phyloP scores from a whole-genome alignment of 2,797 vertebrate species.

The Brotula barbata region DNA sequence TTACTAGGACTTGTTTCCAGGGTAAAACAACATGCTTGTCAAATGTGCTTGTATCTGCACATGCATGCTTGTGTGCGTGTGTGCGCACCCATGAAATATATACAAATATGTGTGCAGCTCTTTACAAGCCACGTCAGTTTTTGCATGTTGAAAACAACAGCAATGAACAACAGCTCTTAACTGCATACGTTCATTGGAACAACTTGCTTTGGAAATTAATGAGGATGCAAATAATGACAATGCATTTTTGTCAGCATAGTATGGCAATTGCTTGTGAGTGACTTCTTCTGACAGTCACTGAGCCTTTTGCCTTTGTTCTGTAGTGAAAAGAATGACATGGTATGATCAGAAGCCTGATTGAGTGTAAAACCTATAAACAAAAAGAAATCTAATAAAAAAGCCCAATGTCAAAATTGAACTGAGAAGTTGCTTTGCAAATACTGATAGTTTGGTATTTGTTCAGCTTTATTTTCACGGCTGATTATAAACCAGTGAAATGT shows the following conservation, averaged over 20 bases:
- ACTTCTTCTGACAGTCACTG: too few relatives aligned
- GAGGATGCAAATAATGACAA: neutral
- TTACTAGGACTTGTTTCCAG: constrained; percentile 61
- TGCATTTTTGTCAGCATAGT: neutral
- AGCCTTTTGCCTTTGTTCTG: too few relatives aligned
- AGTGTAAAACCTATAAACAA: constrained; percentile 48
- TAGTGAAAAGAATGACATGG: constrained; percentile 12
- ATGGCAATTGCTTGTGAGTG: constrained; percentile 20
- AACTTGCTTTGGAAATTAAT: constrained; percentile 3
- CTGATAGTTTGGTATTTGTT: too few relatives aligned
- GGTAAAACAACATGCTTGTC: constrained; percentile 25
- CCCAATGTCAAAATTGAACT: neutral
- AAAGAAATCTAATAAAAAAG: too few relatives aligned
- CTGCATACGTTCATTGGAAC: neutral
- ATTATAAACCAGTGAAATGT: too few relatives aligned
- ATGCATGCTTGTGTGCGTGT: neutral
- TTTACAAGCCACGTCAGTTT: constrained; percentile 8
- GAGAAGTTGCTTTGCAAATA: neutral
- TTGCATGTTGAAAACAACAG: constrained; percentile 23
- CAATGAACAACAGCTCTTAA: constrained; percentile 17
- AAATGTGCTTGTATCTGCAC: neutral
- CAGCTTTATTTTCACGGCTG: constrained; percentile 3
- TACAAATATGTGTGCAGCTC: neutral
- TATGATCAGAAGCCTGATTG: constrained; percentile 26
- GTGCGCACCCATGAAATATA: too few relatives aligned